Evolutionary conservation across 2,113 vertebrate species (phyloP).

Genomic region (Cricetomys ansorgei): DNA sequence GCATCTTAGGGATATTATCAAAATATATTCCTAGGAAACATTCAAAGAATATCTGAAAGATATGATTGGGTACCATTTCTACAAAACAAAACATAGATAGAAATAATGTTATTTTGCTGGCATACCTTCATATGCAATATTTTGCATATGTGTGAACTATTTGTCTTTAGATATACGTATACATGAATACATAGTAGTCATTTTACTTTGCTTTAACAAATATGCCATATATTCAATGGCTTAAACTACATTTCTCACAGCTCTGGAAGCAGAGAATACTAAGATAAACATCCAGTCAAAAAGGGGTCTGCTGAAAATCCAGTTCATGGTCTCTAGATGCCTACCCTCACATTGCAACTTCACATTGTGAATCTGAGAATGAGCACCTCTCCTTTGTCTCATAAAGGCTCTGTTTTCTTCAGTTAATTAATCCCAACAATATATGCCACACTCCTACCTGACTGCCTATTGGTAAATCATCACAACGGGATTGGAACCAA

Average conservation of each 20-base stretch:
- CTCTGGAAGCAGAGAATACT: not conserved
- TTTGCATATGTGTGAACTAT: not conserved
- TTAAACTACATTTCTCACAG: not conserved
- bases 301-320: not conserved
- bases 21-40: not conserved
- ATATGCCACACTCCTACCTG: not conserved
- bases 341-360: not conserved
- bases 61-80: not conserved
- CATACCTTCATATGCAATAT: not conserved
- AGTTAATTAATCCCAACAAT: not conserved
- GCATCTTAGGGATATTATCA: not conserved
- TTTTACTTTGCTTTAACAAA: not conserved
- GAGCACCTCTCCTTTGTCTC: not conserved
- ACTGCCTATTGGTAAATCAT: not conserved
- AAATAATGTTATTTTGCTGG: not conserved
- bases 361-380: not conserved
- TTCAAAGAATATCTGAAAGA: not conserved
- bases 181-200: not conserved
- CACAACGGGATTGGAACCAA: not conserved
- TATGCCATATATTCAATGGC: no score
- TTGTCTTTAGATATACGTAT: not conserved
- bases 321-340: not conserved
- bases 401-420: fast-evolving
- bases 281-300: not conserved
- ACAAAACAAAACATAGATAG: not conserved